These are phyloP conservation scores for Candidula unifasciata DNA, from an alignment of 2,888 invertebrate genomes.

Conservation along the genomic window DNA sequence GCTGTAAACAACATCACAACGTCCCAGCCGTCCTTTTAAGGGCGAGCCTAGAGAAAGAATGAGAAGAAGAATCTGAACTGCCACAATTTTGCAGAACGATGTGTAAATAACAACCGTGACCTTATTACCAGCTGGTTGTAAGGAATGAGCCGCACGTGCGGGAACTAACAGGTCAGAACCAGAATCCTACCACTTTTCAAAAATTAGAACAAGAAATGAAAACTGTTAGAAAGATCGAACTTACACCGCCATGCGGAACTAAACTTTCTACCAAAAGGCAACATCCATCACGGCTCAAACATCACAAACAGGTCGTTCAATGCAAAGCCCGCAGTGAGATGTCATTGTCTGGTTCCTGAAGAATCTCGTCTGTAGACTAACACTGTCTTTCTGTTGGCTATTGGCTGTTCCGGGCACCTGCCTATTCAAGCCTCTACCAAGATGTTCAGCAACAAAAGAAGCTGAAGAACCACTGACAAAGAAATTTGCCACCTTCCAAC, in stretches of 20 bases:
- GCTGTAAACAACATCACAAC: no score
- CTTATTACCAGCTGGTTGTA: background rate
- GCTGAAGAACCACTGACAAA: background rate
- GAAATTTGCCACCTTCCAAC: background rate
- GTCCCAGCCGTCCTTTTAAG: no score
- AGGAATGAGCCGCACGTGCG: no score
- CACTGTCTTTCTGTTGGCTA: background rate
- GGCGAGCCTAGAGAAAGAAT: no score
- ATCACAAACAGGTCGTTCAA: background rate
- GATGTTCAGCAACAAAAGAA: conserved; percentile 17
- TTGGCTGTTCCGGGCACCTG: conserved; percentile 4
- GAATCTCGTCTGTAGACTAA: background rate
- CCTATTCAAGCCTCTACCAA: background rate
- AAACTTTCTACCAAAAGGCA: background rate
- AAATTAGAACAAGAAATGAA: background rate
- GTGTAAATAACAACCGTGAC: no score
- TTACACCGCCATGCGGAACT: background rate
- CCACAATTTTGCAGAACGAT: no score
- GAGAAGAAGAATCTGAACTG: no score
- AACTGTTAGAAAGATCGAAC: background rate
- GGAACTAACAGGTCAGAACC: no score
- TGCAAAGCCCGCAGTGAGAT: background rate
- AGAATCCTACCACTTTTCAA: no score
- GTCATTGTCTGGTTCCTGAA: background rate
- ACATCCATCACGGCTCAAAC: background rate